Evolutionary conservation across 2,888 invertebrate genomes (phyloP).

Genomic region (Toxonevra muliebris): DNA sequence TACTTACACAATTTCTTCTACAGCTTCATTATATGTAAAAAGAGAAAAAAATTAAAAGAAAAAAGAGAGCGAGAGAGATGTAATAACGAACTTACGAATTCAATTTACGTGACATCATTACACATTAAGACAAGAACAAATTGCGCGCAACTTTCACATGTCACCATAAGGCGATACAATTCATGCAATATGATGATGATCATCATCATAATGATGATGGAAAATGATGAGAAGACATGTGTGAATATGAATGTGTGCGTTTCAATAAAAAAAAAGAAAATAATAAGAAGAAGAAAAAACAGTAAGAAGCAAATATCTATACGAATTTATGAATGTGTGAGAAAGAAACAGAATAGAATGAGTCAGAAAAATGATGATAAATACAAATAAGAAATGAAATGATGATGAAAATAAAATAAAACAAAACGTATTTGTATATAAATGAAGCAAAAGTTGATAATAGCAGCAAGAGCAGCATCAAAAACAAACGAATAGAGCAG

Average conservation of each 20-base stretch:
- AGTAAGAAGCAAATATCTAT: not conserved
- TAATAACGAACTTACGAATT: constrained; percentile 46
- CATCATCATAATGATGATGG: not conserved
- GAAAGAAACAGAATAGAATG: not conserved
- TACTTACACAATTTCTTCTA: too few species aligned
- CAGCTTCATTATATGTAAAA: too few species aligned
- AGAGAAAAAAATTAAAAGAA: too few species aligned
- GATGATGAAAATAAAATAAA: not conserved
- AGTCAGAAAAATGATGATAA: constrained; percentile 24
- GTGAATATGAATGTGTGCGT: too few species aligned
- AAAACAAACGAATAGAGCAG: too few species aligned
- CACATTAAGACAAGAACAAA: constrained; percentile 58
- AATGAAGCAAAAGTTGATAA: not conserved
- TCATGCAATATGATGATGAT: not conserved
- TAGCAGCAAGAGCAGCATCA: not conserved
- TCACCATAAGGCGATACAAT: constrained; percentile 11
- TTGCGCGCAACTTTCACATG: constrained; percentile 44
- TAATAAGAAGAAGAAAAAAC: not conserved
- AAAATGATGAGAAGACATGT: not conserved
- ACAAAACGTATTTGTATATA: not conserved
- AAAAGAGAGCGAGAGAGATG: not conserved
- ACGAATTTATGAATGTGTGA: not conserved
- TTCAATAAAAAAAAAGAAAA: not conserved
- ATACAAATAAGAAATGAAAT: constrained; percentile 45
- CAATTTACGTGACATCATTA: constrained; percentile 60